Evolutionary conservation across 1,140 invertebrate species (phyloP), one percentile per base, ranked within the genome.

Genomic region (Eumeta japonica): DNA sequence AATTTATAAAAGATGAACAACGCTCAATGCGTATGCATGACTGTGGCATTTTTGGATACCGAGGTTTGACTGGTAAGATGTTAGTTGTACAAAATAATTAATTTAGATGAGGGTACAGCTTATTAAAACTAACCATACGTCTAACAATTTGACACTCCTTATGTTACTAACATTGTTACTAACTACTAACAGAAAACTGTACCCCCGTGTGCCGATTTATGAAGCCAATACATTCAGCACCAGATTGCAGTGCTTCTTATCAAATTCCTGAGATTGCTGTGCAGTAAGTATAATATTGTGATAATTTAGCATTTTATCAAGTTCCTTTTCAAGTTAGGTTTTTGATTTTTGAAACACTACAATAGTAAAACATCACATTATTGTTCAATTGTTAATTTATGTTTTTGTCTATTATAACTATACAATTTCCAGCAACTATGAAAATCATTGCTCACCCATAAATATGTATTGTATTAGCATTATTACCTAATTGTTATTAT

Each of bases 201-300:
- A 77, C 75, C 17, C 68, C 75, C 10, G 70, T 77, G 20, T 77
- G 75, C 58, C 75, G 75, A 37, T 77, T 77, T 50, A 77, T 77
- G 75, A 77, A 75, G 62, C 58, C 60, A 12, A 53, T 63, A 29
- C 37, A 52, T 31, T 42, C 62, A 30, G 16, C 9, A 42, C 62
- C 28, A 55, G 48, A 37, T 45, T 63, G 49, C 55, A 65, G 54
- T 57, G 55, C 45, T 41, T n/a, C 59, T 43, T 65, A 66, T 55
- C 58, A 60, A 47, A 60, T 75, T 35, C 72, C 72, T 12, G 59
- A 73, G 40, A 74, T 75, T 29, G 68, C 70, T 19, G 61, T 77
- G 16, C 67, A 73, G 75, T 77, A 65, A 77, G 75, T 63, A 65
- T 45, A 30, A 24, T 37, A 17, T 13, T 13, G 11, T 7, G 5